phyloP scores from a whole-genome alignment of 2,888 invertebrate species.

The Clistopyga incitator region DNA sequence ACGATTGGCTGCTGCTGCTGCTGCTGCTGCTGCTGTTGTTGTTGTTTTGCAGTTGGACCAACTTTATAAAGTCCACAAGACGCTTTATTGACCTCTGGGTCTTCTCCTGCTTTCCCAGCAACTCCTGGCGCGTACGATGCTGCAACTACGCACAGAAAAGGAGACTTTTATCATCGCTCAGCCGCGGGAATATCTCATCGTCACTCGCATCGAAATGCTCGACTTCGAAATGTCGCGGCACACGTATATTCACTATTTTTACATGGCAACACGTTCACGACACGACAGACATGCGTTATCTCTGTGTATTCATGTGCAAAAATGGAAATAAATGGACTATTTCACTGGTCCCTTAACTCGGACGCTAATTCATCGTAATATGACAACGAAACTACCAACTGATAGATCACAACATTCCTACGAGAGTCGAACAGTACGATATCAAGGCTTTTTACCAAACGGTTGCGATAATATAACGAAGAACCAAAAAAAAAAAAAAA shows the following conservation, averaged over 20 bases:
- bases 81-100: constrained; percentile 83
- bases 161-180: neutral
- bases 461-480: constrained; percentile 18
- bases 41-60: constrained; percentile 76
- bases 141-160: constrained; percentile 75
- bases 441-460: constrained; percentile 20
- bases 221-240: constrained; percentile 7
- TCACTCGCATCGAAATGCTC: constrained; percentile 5
- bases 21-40: constrained; percentile 68
- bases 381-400: constrained; percentile 2
- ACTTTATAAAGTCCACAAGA: constrained; percentile 82
- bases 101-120: constrained; percentile 81
- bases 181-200: neutral
- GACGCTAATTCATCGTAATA: neutral
- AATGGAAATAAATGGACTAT: neutral
- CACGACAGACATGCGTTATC: constrained; percentile 44
- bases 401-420: constrained; percentile 13
- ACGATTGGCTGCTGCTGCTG: constrained; percentile 67
- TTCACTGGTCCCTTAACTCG: constrained; percentile 3
- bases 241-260: neutral
- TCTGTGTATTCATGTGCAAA: constrained; percentile 24
- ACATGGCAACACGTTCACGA: constrained; percentile 21
- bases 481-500: neutral
- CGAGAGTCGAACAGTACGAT: constrained; percentile 27
- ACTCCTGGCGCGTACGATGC: constrained; percentile 81